Evolutionary conservation across 2,797 vertebrate genomes (phyloP), one percentile per base, ranked within the genome.

Genomic region (Tenualosa thibaudeaui): DNA sequence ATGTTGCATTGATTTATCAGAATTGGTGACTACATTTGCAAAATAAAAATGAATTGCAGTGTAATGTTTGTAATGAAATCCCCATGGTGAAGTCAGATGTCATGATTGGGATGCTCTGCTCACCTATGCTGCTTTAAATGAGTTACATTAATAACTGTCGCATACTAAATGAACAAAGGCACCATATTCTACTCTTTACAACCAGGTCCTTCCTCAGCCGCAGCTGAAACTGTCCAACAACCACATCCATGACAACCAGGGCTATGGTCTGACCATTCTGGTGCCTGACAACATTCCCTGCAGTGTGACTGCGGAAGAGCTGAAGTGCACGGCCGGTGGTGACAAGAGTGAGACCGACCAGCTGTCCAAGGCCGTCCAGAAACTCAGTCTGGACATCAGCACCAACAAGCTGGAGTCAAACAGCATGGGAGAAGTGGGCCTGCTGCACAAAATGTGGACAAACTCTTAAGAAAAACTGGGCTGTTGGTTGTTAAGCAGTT

Each of bases 191-290:
- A 37, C 83, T 81, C 9, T 84, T 78, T 83, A 56, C 26, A 43
- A 46, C 89, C 22, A 93, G 91, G 90, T 89, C 87, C 89, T 90
- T 88, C 92, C 94, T 78, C 88, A 90, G 68, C 93, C 94, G 53
- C 92, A 91, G 85, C 49, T 94, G 86, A 93, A 90, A 86, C 92
- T 93, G 90, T 92, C 90, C 51, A 92, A 93, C 22, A 93, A 94
- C 85, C 89, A 89, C 56, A 88, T 90, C 87, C 92, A 93, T 84
- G 90, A 82, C 84, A 94, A 94, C 0, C 53, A 88, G 49, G 93
- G 92, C 58, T 92, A 92, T 0, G 84, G 92, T 82, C 86, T 90
- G 37, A 92, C 92, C 68, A 88, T 93, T 83, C 88, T 92, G 60
- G 91, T 93, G 49, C 89, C 90, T 37, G 90, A 89, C 81, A 91